phyloP scores from a whole-genome alignment of 2,113 vertebrate species.

The Scomber scombrus region DNA sequence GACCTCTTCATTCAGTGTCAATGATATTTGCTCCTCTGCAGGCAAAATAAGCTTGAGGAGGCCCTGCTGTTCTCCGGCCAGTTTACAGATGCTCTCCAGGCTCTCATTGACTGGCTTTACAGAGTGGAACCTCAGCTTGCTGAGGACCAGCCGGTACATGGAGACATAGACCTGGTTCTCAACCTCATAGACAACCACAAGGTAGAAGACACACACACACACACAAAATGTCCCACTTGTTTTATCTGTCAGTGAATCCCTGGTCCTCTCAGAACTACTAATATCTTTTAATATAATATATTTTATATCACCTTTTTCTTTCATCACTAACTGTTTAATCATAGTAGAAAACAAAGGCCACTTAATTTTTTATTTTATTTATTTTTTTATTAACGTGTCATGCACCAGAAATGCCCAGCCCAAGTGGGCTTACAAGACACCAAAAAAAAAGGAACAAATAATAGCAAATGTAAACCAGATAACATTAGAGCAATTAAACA shows the following conservation, averaged over 20 bases:
- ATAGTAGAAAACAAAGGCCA: slow-evolving; percentile 34
- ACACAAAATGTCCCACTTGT: neutral
- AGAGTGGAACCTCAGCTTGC: slow-evolving; percentile 96
- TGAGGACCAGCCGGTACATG: slow-evolving; percentile 97
- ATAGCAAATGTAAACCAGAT: too few species aligned
- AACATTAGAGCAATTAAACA: too few species aligned
- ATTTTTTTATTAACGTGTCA: too few species aligned
- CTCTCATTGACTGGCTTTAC: slow-evolving; percentile 98
- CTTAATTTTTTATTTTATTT: too few species aligned
- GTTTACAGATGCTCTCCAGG: slow-evolving; percentile 97
- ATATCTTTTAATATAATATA: too few species aligned
- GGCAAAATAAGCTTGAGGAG: slow-evolving; percentile 99
- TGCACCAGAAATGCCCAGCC: too few species aligned
- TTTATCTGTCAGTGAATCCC: neutral
- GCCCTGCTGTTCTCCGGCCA: slow-evolving; percentile 97
- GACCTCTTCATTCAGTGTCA: neutral
- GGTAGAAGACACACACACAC: slow-evolving; percentile 80
- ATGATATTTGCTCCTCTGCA: slow-evolving; percentile 63
- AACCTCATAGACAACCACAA: slow-evolving; percentile 98
- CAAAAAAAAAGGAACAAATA: too few species aligned
- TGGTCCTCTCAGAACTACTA: neutral
- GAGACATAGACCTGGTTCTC: slow-evolving; percentile 97
- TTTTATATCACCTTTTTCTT: slow-evolving; percentile 6
- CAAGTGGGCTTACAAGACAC: too few species aligned
- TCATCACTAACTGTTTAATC: slow-evolving; percentile 22